These are phyloP conservation scores for Callopanchax toddi DNA, from an alignment of 2,113 vertebrate species.

Conservation along the genomic window DNA sequence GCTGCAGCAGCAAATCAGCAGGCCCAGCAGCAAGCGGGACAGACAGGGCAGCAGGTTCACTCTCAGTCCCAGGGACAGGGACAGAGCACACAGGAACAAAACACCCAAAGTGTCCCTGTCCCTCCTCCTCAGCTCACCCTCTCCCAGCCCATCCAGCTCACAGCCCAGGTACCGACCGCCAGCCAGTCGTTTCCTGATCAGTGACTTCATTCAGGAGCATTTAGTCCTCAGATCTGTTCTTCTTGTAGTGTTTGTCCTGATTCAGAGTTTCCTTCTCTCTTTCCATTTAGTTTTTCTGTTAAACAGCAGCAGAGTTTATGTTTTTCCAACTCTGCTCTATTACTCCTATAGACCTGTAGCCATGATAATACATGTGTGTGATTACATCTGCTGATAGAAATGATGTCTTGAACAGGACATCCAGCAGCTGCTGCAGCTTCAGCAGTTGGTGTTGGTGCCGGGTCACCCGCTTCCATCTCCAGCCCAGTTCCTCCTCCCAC, in stretches of 20 bases:
- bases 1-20: constrained; percentile 80
- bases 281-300: not conserved
- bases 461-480: constrained; percentile 87
- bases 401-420: constrained; percentile 80
- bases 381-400: not conserved
- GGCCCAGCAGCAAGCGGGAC: constrained; percentile 73
- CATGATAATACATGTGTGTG: too few relatives aligned
- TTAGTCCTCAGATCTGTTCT: constrained; percentile 10
- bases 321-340: not conserved
- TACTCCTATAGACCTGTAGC: not conserved
- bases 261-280: constrained; percentile 41
- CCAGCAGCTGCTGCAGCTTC: constrained; percentile 91
- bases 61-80: constrained; percentile 77
- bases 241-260: constrained; percentile 11
- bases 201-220: constrained; percentile 30
- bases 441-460: constrained; percentile 89
- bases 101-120: constrained; percentile 77
- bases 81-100: constrained; percentile 80
- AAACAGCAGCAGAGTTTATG: constrained; percentile 9
- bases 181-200: constrained; percentile 34
- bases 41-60: constrained; percentile 68
- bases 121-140: constrained; percentile 88
- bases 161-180: constrained; percentile 87
- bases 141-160: constrained; percentile 94
- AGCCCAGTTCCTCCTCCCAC: constrained; percentile 90